phyloP scores from a whole-genome alignment of 2,113 vertebrate genomes.

The Rhizomys pruinosus region DNA sequence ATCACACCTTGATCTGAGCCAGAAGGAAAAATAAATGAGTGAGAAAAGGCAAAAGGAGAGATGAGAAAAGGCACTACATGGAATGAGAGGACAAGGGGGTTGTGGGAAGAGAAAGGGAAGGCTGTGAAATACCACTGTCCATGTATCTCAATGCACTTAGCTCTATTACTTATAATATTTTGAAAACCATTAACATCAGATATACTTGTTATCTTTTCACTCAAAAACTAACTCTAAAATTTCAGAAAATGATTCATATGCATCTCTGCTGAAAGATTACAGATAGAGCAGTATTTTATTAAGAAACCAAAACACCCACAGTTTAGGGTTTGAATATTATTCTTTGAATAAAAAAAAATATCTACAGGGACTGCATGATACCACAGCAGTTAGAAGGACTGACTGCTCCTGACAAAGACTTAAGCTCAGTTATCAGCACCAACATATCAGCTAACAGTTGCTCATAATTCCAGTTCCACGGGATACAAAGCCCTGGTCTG shows the following conservation, averaged over 20 bases:
- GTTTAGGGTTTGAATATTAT: neutral
- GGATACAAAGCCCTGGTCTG: too few relatives aligned
- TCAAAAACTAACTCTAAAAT: neutral
- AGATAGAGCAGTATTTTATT: neutral
- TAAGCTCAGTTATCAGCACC: too few relatives aligned
- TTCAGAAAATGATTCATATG: neutral
- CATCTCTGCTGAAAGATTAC: neutral
- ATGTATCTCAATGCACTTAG: neutral
- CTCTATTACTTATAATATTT: neutral
- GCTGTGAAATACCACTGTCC: neutral
- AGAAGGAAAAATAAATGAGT: neutral
- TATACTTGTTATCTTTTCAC: neutral
- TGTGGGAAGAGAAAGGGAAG: too few relatives aligned
- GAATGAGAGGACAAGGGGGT: accelerated
- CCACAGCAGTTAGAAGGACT: too few relatives aligned
- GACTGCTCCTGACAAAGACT: too few relatives aligned
- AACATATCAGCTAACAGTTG: too few relatives aligned
- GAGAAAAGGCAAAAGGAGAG: neutral
- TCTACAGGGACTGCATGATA: neutral
- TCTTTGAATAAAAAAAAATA: neutral
- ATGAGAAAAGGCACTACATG: too few relatives aligned
- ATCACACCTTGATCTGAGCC: neutral
- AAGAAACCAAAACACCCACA: neutral
- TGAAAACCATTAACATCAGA: neutral
- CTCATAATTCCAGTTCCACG: too few relatives aligned